Evolutionary conservation across 2,797 vertebrate species (phyloP).

Genomic region (Mus caroli): DNA sequence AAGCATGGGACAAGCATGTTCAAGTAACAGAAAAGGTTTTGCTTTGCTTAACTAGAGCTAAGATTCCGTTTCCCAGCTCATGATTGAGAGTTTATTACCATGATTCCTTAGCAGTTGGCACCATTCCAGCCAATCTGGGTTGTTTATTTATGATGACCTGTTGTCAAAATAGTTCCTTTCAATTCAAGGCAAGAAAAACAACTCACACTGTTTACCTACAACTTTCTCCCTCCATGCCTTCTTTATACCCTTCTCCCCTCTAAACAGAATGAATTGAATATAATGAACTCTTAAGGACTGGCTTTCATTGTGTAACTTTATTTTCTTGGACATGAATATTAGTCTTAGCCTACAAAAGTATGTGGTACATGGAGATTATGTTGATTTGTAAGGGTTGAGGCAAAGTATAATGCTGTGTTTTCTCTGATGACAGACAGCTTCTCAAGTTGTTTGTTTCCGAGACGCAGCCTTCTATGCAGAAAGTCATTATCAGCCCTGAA

Average conservation of each 20-base stretch:
- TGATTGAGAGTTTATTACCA: not conserved
- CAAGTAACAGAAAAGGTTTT: not conserved
- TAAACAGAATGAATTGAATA: conserved; percentile 47
- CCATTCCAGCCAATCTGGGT: not conserved
- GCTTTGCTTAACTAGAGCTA: conserved; percentile 24
- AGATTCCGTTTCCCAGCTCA: not conserved
- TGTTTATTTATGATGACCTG: conserved; percentile 18
- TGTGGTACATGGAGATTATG: not conserved
- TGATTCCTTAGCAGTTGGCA: not conserved
- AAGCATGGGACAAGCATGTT: not conserved
- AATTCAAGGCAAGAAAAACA: conserved; percentile 14
- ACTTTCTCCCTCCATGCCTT: not conserved
- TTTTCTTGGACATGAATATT: conserved; percentile 46
- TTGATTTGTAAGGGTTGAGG: conserved; percentile 32
- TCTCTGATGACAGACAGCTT: conserved; percentile 58
- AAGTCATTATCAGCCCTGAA: conserved; percentile 66
- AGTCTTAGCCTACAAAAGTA: not conserved
- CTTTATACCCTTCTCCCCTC: not conserved
- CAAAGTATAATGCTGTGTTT: not conserved
- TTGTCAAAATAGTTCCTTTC: conserved; percentile 58
- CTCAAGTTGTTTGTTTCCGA: conserved; percentile 73
- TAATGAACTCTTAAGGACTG: not conserved
- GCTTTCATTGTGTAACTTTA: conserved; percentile 50
- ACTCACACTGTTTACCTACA: not conserved
- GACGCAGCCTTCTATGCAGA: conserved; percentile 50